A percentile compares a stretch with the other conserved stretches of the same genome.
Conservation (phyloP, 2,888 invertebrate species). For the Drosophila eohydei region DNA sequence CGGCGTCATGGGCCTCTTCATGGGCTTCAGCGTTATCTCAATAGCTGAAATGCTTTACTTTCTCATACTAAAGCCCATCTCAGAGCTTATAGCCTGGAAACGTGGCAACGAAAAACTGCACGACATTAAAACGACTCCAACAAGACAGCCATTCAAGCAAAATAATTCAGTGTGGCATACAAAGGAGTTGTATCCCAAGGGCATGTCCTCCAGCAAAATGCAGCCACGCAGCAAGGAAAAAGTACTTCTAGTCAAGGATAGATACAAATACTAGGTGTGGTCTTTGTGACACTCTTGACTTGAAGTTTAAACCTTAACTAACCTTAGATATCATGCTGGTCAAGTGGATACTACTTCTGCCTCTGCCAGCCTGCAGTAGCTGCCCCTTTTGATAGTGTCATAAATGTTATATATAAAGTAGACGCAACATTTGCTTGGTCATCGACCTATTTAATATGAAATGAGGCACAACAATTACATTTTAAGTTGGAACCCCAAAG, state of each 20-base stretch:
- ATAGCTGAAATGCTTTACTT: constrained; percentile 91
- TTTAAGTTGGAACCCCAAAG: neutral
- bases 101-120: neutral
- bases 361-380: too few relatives aligned
- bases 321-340: too few relatives aligned
- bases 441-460: constrained; percentile 14
- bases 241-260: neutral
- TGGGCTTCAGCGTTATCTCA: constrained; percentile 92
- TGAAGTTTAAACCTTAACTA: too few relatives aligned
- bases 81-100: constrained; percentile 76
- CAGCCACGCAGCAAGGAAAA: neutral
- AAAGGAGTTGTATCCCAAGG: constrained; percentile 63
- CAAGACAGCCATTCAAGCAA: neutral
- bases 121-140: neutral
- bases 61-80: constrained; percentile 86
- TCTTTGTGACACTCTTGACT: too few relatives aligned
- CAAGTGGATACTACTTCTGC: too few relatives aligned
- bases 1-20: constrained; percentile 91
- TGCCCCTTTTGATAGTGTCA: neutral
- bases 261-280: neutral
- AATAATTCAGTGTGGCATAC: constrained; percentile 49
- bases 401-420: neutral
- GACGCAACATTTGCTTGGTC: constrained; percentile 13
- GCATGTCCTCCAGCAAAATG: constrained; percentile 16
- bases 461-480: neutral